phyloP scores from a whole-genome alignment of 2,888 invertebrate species.

The Sinotaia quadrata region DNA sequence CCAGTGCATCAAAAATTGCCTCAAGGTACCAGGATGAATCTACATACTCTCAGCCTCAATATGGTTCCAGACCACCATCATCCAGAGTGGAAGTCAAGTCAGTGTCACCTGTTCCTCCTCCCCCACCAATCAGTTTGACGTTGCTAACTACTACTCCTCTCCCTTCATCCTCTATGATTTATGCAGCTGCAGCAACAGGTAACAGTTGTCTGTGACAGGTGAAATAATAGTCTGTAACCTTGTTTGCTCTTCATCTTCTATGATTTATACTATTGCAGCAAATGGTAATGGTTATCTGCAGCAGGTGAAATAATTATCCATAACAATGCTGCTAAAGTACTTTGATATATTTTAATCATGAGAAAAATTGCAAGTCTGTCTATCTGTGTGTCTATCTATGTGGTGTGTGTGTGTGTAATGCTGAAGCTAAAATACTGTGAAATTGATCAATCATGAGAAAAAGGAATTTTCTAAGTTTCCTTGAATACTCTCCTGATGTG shows the following conservation, averaged over 20 bases:
- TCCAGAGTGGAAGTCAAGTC: slow-evolving; percentile 43
- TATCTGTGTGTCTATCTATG: no score
- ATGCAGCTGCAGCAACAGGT: slow-evolving; percentile 66
- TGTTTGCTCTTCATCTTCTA: slow-evolving; percentile 56
- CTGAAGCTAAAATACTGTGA: no score
- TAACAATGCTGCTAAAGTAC: slow-evolving; percentile 2
- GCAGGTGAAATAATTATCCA: no score
- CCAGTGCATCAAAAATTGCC: slow-evolving; percentile 55
- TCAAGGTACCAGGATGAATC: slow-evolving; percentile 62
- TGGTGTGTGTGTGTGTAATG: no score
- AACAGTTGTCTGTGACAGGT: slow-evolving; percentile 10
- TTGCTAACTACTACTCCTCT: slow-evolving; percentile 56
- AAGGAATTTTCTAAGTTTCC: no score
- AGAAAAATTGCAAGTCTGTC: not conserved
- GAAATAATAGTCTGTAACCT: no score
- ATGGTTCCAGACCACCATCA: slow-evolving; percentile 56
- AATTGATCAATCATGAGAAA: no score
- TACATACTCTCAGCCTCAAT: slow-evolving; percentile 43
- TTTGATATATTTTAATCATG: not conserved
- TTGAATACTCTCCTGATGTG: no score
- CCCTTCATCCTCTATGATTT: slow-evolving; percentile 58
- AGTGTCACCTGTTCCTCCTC: slow-evolving; percentile 52
- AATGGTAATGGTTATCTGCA: slow-evolving; percentile 49
- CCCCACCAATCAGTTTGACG: slow-evolving; percentile 57
- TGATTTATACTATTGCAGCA: slow-evolving; percentile 63